These are phyloP conservation scores for Coleophora deauratella DNA, from an alignment of 2,888 invertebrate genomes.

Conservation along the genomic window DNA sequence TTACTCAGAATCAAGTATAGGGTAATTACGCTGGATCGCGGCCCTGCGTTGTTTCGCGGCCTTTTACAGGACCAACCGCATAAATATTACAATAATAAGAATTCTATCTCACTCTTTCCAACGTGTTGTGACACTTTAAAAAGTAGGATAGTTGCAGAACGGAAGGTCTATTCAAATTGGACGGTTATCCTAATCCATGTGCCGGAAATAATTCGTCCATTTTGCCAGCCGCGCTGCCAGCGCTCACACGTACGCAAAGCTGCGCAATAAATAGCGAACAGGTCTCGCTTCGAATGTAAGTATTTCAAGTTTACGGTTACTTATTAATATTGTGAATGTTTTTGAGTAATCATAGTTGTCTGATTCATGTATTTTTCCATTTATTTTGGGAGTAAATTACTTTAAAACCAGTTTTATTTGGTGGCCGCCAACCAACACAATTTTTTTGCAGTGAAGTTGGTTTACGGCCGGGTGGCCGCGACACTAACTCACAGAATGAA, in stretches of 20 bases:
- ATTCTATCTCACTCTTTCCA: conserved; percentile 4
- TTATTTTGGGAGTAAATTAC: conserved; percentile 9
- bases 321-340: conserved; percentile 11
- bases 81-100: conserved; percentile 6
- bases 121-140: conserved; percentile 1
- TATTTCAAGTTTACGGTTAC: conserved; percentile 9
- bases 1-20: no score
- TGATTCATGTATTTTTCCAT: conserved; percentile 1
- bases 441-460: conserved; percentile 8
- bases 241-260: no score
- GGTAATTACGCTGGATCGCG: conserved; percentile 4
- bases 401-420: conserved; percentile 10
- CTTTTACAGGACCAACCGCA: conserved; percentile 1
- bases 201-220: conserved; percentile 5
- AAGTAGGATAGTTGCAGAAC: conserved; percentile 5
- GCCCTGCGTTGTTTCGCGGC: conserved; percentile 5
- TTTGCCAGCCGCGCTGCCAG: conserved; percentile 7
- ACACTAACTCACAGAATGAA: conserved; percentile 8
- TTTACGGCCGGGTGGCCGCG: conserved; percentile 11
- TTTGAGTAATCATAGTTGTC: conserved; percentile 9
- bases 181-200: conserved; percentile 7
- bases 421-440: conserved; percentile 10
- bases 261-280: no score
- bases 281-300: conserved; percentile 4
- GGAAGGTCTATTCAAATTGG: conserved; percentile 7